phyloP scores from a whole-genome alignment of 2,113 vertebrate genomes.

The Perca fluviatilis region DNA sequence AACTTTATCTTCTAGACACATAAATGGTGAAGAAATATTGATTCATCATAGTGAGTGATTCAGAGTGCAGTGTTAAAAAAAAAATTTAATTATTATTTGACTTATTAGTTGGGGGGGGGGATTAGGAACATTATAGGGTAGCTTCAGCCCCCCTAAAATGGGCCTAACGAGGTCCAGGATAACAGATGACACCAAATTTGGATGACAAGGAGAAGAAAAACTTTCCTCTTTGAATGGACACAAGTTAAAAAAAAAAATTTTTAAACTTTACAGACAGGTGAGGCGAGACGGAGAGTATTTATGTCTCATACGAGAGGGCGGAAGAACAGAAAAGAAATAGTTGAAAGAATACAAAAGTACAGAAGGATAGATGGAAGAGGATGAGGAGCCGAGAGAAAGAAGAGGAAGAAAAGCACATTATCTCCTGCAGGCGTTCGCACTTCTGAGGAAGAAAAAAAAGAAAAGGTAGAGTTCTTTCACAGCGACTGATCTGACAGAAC shows the following conservation, averaged over 20 bases:
- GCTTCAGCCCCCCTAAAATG: too few species aligned
- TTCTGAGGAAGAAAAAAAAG: constrained; percentile 26
- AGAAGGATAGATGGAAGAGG: constrained; percentile 31
- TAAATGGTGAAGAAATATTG: too few species aligned
- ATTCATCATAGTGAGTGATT: too few species aligned
- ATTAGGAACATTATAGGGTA: too few species aligned
- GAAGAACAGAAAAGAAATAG: constrained; percentile 24
- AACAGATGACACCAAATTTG: not conserved
- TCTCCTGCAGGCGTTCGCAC: constrained; percentile 57
- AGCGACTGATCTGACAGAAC: constrained; percentile 40
- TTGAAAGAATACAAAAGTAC: constrained; percentile 35
- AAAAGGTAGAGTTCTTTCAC: constrained; percentile 26
- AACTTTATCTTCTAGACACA: too few species aligned
- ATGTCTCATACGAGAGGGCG: not conserved
- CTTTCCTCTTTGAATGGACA: not conserved
- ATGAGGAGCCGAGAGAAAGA: constrained; percentile 29
- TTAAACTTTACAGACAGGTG: constrained; percentile 1
- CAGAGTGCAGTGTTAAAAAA: too few species aligned
- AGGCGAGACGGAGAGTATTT: not conserved
- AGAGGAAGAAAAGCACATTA: constrained; percentile 66
- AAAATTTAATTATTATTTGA: too few species aligned
- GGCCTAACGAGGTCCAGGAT: too few species aligned
- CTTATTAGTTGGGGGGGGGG: too few species aligned
- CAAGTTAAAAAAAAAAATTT: not conserved
- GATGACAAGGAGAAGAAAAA: not conserved